Percentiles rank a stretch among this genome's conserved stretches.
Evolutionary conservation across 2,797 vertebrate species (phyloP).

Genomic region (Tangara arthus): DNA sequence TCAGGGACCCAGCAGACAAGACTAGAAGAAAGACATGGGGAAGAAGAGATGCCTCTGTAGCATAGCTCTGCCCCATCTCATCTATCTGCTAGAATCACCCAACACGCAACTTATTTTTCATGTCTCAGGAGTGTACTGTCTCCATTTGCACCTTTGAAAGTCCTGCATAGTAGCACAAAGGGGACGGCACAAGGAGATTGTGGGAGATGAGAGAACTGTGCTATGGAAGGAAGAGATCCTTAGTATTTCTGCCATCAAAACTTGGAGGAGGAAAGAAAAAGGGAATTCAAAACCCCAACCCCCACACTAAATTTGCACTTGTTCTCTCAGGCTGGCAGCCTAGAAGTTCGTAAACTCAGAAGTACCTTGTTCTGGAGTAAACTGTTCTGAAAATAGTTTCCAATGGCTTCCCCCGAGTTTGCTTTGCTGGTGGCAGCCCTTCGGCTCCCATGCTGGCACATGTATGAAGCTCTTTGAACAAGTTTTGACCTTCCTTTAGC

Average conservation of each 20-base stretch:
- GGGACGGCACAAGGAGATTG: background rate
- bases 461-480: slow-evolving; percentile 47
- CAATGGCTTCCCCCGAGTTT: slow-evolving; percentile 19
- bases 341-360: slow-evolving; percentile 36
- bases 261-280: slow-evolving; percentile 1
- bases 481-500: slow-evolving; percentile 54
- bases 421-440: slow-evolving; percentile 59
- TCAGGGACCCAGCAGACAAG: background rate
- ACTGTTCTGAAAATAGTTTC: slow-evolving; percentile 40
- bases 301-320: slow-evolving; percentile 8
- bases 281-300: background rate
- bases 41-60: background rate
- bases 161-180: slow-evolving; percentile 55
- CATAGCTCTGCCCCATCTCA: background rate
- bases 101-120: background rate
- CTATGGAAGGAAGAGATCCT: slow-evolving; percentile 1
- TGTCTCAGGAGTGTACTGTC: background rate
- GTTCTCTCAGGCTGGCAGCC: slow-evolving; percentile 44
- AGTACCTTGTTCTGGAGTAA: slow-evolving; percentile 30
- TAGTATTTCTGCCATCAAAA: slow-evolving; percentile 2
- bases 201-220: background rate
- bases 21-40: background rate
- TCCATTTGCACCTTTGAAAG: slow-evolving; percentile 27
- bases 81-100: background rate
- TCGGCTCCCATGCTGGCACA: slow-evolving; percentile 42